Percentiles rank a stretch among this genome's conserved stretches.
Conservation (phyloP, 2,888 invertebrate species). For the Lordiphosa fenestrarum region DNA sequence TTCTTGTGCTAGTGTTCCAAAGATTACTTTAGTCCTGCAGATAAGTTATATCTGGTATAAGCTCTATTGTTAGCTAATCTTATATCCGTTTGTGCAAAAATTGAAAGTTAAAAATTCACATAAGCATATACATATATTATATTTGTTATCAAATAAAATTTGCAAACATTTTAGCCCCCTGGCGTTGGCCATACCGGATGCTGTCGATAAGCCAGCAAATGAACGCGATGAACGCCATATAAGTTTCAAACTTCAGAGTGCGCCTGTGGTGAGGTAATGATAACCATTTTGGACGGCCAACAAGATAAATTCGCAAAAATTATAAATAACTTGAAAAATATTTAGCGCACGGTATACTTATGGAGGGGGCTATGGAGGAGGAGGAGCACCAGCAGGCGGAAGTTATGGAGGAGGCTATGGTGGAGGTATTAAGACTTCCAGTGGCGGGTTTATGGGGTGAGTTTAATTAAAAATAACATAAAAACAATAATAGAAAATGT, state of each 20-base stretch:
- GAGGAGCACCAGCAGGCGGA: conserved; percentile 12
- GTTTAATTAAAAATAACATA: background rate
- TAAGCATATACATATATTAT: background rate
- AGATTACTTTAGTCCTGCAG: no score
- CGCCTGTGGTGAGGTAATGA: conserved; percentile 50
- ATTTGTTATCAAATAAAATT: conserved; percentile 18
- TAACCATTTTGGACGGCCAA: conserved; percentile 13
- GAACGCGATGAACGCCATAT: conserved; percentile 65
- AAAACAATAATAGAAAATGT: background rate
- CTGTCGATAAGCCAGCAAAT: conserved; percentile 49
- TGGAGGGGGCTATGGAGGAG: conserved; percentile 19
- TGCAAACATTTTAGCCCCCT: conserved; percentile 54
- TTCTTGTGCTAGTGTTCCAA: no score
- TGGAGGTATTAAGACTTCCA: conserved; percentile 45
- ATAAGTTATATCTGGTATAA: no score
- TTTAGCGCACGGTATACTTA: conserved; percentile 40
- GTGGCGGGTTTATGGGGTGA: conserved; percentile 35
- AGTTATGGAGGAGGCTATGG: conserved; percentile 18
- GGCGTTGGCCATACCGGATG: conserved; percentile 45
- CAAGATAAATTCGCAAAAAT: conserved; percentile 16
- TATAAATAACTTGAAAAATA: conserved; percentile 11
- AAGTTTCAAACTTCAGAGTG: conserved; percentile 28
- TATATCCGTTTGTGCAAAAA: no score
- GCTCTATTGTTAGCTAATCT: no score
- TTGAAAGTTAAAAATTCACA: background rate